A percentile compares a stretch with the other conserved stretches of the same genome.
Evolutionary conservation across 2,113 vertebrate species (phyloP).

Genomic region (Peromyscus californicus): DNA sequence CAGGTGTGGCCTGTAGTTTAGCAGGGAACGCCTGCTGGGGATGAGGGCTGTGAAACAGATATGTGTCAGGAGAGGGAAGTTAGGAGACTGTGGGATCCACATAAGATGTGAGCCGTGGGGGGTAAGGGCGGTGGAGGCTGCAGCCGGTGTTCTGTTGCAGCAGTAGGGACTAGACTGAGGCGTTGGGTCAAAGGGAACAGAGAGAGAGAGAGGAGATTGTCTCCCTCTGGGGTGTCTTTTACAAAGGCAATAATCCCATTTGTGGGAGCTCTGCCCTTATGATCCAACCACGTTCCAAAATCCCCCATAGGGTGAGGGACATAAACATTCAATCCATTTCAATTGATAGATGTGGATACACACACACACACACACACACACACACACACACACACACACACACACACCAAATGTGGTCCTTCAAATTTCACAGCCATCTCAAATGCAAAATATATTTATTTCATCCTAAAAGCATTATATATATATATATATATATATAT

Average conservation of each 20-base stretch:
- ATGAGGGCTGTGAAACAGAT: too few species aligned
- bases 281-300: background rate
- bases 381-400: background rate
- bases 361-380: too few species aligned
- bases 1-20: too few species aligned
- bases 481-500: background rate
- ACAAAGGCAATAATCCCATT: background rate
- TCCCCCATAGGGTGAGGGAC: background rate
- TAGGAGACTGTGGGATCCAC: too few species aligned
- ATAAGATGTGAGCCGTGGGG: too few species aligned
- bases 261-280: background rate
- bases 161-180: too few species aligned
- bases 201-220: background rate
- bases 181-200: too few species aligned
- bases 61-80: too few species aligned
- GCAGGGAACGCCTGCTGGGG: too few species aligned
- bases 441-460: background rate
- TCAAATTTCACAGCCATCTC: background rate
- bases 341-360: background rate
- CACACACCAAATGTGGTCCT: too few species aligned
- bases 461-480: background rate
- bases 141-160: too few species aligned
- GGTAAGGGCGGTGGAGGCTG: too few species aligned
- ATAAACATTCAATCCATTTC: background rate
- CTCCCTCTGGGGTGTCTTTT: background rate